Conservation (phyloP, 2,113 vertebrate genomes). For the Oncorhynchus kisutch region DNA sequence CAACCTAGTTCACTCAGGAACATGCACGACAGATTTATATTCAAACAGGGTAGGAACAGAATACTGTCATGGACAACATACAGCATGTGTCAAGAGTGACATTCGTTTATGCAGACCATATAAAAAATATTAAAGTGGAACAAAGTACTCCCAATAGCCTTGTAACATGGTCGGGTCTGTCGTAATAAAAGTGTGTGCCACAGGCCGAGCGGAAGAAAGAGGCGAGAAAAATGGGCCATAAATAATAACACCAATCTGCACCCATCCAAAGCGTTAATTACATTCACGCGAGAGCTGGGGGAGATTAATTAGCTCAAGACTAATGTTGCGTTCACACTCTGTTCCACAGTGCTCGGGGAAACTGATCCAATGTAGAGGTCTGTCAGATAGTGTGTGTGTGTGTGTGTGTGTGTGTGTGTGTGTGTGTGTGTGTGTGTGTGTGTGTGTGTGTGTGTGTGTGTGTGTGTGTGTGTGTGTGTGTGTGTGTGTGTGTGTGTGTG, state of each 20-base stretch:
- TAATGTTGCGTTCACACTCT: slow-evolving; percentile 36
- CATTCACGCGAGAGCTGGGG: slow-evolving; percentile 32
- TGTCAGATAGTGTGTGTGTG: background rate
- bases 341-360: slow-evolving; percentile 1
- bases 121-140: background rate
- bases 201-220: slow-evolving; percentile 6
- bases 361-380: background rate
- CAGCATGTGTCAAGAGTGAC: background rate
- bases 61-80: background rate
- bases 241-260: slow-evolving; percentile 52
- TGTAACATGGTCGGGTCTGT: background rate
- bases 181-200: background rate
- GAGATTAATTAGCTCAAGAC: slow-evolving; percentile 30
- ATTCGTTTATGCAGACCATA: background rate
- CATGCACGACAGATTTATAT: too few relatives aligned
- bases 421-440: background rate
- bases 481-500: background rate
- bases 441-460: too few relatives aligned
- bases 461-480: background rate
- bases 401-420: background rate
- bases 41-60: too few relatives aligned
- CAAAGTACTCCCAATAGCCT: background rate
- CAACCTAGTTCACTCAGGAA: too few relatives aligned
- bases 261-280: slow-evolving; percentile 52
- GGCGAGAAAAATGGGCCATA: slow-evolving; percentile 28